Conservation (phyloP, 2,113 vertebrate species). For the Ictidomys tridecemlineatus region DNA sequence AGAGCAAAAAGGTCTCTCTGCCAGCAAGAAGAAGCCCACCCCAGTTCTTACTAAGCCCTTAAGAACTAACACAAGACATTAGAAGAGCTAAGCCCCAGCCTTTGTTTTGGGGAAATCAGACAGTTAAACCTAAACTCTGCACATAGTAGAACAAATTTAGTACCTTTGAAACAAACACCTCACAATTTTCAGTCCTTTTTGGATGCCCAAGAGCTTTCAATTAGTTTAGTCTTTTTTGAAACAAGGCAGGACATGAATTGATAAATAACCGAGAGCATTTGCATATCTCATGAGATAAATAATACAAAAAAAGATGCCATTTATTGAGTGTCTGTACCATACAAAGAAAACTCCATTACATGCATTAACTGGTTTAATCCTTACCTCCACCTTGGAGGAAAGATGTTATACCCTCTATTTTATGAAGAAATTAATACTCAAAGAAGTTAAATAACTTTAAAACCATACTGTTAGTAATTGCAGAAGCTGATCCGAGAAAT, state of each 20-base stretch:
- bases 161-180: not conserved
- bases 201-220: not conserved
- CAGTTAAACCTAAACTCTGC: not conserved
- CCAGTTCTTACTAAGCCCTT: not conserved
- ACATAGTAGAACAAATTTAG: not conserved
- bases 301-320: not conserved
- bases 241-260: not conserved
- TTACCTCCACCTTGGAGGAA: not conserved
- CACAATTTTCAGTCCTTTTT: not conserved
- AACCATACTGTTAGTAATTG: not conserved
- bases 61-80: not conserved
- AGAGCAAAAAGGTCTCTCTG: not conserved
- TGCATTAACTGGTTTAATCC: not conserved
- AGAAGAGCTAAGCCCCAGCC: not conserved
- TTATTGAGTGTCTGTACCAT: not conserved
- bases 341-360: not conserved
- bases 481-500: not conserved
- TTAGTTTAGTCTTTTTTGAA: slow-evolving; percentile 21
- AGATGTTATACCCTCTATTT: not conserved
- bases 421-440: not conserved
- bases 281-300: not conserved
- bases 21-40: not conserved
- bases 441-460: not conserved
- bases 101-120: not conserved
- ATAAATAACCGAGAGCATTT: not conserved